A percentile compares a stretch with the other conserved stretches of the same genome.
These are phyloP conservation scores for Synergus gifuensis DNA, from an alignment of 2,888 invertebrate species.

Conservation along the genomic window DNA sequence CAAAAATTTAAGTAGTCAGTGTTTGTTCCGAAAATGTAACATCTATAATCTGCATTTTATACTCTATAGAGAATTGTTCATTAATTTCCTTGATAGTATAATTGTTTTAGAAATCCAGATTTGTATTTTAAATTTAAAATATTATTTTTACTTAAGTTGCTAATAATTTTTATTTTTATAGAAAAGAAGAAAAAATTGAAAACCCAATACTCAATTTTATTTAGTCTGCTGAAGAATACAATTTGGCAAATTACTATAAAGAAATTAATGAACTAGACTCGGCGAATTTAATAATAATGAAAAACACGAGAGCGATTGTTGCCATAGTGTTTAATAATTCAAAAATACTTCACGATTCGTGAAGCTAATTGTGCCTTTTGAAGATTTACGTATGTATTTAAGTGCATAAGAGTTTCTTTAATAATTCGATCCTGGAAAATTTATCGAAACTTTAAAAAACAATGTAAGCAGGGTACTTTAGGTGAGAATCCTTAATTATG, in stretches of 20 bases:
- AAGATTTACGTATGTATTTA: slow-evolving; percentile 8
- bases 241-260: background rate
- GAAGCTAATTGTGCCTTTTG: slow-evolving; percentile 29
- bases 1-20: background rate
- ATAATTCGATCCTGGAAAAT: background rate
- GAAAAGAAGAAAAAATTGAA: background rate
- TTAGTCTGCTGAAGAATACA: background rate
- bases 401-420: background rate
- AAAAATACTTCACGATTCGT: slow-evolving; percentile 13
- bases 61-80: background rate
- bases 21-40: slow-evolving; percentile 57
- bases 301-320: slow-evolving; percentile 25
- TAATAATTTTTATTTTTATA: slow-evolving; percentile 8
- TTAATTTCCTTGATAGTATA: background rate
- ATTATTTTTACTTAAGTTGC: background rate
- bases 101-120: background rate
- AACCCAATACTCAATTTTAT: background rate
- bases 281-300: background rate
- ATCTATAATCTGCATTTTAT: slow-evolving; percentile 45
- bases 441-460: background rate
- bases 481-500: background rate
- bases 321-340: slow-evolving; percentile 33
- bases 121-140: background rate
- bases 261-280: slow-evolving; percentile 15
- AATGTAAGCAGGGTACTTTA: background rate